phyloP scores from a whole-genome alignment of 2,797 vertebrate genomes.

The Micrastur ruficollis region DNA sequence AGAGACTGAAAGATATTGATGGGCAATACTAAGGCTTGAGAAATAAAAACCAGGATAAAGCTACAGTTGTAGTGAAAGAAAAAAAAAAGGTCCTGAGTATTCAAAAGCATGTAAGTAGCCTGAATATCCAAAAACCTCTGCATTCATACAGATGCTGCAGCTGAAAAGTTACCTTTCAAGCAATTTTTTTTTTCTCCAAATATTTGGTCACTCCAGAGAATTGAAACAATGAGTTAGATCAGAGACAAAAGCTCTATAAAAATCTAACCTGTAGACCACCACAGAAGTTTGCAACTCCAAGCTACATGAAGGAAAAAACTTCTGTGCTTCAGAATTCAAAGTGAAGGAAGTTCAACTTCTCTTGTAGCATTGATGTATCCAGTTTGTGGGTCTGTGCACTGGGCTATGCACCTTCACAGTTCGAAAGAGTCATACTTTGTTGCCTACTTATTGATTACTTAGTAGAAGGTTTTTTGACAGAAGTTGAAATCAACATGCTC shows the following conservation, averaged over 20 bases:
- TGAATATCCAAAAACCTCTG: background rate
- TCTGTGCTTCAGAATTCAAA: background rate
- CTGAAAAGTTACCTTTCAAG: background rate
- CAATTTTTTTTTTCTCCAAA: background rate
- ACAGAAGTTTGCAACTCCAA: background rate
- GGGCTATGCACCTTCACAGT: background rate
- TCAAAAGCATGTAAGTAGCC: background rate
- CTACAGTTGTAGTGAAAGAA: background rate
- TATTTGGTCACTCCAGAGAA: slow-evolving; percentile 14
- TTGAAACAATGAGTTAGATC: background rate
- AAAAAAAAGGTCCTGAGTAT: slow-evolving; percentile 15
- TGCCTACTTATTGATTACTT: background rate
- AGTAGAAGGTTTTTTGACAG: background rate
- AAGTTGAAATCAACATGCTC: background rate
- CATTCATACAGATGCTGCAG: background rate
- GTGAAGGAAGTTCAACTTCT: background rate
- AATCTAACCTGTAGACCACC: background rate
- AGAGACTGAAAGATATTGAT: background rate
- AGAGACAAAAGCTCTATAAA: background rate
- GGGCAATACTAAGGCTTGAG: background rate
- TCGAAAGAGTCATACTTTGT: background rate
- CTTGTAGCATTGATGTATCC: background rate
- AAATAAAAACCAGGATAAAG: slow-evolving; percentile 21
- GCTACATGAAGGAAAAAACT: background rate
- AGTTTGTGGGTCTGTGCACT: background rate